Conservation (phyloP, 2,113 vertebrate species). For the Accipiter virgatus region DNA sequence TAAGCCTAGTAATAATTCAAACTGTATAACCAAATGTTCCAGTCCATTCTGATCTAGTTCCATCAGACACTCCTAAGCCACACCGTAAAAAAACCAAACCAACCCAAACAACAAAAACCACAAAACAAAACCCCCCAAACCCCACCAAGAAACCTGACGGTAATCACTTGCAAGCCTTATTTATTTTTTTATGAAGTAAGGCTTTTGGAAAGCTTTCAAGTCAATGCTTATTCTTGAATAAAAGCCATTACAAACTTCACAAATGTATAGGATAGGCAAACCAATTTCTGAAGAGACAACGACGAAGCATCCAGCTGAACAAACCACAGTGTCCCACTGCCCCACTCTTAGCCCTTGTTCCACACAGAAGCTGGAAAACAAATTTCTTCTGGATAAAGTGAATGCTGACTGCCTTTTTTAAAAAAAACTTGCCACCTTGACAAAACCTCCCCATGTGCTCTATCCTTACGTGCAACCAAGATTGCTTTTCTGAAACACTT, state of each 20-base stretch:
- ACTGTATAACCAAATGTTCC: neutral
- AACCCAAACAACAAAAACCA: neutral
- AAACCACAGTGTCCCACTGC: neutral
- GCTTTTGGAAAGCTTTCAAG: conserved; percentile 48
- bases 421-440: neutral
- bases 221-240: conserved; percentile 35
- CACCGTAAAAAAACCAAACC: neutral
- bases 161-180: neutral
- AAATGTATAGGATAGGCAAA: neutral
- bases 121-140: neutral
- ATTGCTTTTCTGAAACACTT: neutral
- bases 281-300: neutral
- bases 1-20: conserved; percentile 5
- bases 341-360: neutral
- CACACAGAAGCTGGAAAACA: neutral
- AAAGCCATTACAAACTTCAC: conserved; percentile 9
- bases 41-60: conserved; percentile 27
- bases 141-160: neutral
- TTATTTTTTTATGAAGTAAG: conserved; percentile 27
- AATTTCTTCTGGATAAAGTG: neutral
- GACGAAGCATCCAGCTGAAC: conserved; percentile 34
- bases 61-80: conserved; percentile 18
- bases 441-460: neutral
- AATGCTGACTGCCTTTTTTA: neutral
- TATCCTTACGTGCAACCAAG: neutral